Base-by-base conservation (phyloP, 2,113 vertebrate genomes). In the Amia ocellicauda region DNA sequence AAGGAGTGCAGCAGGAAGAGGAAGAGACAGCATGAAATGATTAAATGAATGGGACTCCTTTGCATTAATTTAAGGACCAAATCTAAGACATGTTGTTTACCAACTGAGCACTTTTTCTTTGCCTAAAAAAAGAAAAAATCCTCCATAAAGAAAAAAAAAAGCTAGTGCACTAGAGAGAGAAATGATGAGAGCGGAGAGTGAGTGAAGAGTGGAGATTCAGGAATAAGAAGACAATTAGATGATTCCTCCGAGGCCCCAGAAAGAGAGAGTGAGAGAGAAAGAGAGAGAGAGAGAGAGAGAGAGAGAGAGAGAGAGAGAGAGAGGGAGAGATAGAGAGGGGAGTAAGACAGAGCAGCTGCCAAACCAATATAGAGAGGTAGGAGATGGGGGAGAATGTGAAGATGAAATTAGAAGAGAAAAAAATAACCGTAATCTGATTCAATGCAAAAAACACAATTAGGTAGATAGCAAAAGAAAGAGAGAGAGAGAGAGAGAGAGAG, bases 361-460 rank as follows among this genome's bases (percentile, higher is more conserved):
- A 43, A 50, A 40, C 24, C n/a, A n/a, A n/a, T n/a, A n/a, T n/a
- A n/a, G 36, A 59, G 29, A 59, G 22, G 31, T 36, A 49, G 27
- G 27, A n/a, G n/a, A n/a, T n/a, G 24, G 20, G 29, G 22, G 26
- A n/a, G 29, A 41, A 36, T 40, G 7, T 2, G 29, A 51, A 41
- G 60, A 52, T 23, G 47, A 62, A 51, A 50, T 22, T 51, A n/a
- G 9, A 63, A 11, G 31, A 36, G 11, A 36, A 36, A 7, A 36
- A 36, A 36, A 36, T 36, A 64, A 55, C 16, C 20, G 23, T 28
- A 53, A 31, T 23, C 53, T 53, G 27, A 27, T 58, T 64, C 63
- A 9, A 22, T 13, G 47, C 14, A 31, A 27, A 10, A 49, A 31
- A 45, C 53, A 64, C 24, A 47, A 40, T 58, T 47, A 58, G 26